Percentiles rank a stretch among this genome's conserved stretches.
These are phyloP conservation scores for Pseudois nayaur DNA, from an alignment of 2,113 vertebrate genomes.

Conservation along the genomic window DNA sequence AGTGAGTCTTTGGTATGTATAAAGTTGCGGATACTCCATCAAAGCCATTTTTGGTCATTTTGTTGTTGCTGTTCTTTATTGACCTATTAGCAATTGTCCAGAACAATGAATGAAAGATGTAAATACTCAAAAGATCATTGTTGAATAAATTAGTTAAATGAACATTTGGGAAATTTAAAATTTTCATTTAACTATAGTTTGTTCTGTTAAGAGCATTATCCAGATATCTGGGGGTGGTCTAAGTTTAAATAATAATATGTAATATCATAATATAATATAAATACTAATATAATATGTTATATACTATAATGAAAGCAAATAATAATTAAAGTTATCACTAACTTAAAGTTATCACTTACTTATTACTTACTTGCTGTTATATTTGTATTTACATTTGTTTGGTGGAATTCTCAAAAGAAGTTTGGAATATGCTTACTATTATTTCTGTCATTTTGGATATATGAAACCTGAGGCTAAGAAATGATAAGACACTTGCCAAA, in stretches of 20 bases:
- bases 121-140: neutral
- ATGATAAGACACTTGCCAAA: neutral
- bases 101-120: neutral
- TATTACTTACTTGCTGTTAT: neutral
- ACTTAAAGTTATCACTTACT: neutral
- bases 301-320: neutral
- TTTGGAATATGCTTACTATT: neutral
- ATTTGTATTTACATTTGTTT: neutral
- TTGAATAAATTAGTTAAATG: neutral
- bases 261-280: neutral
- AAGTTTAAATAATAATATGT: neutral
- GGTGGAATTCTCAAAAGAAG: neutral
- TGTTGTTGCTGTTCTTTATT: neutral
- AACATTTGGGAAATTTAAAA: neutral
- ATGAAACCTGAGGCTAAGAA: neutral
- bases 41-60: neutral
- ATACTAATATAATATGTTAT: neutral
- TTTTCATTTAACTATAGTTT: neutral
- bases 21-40: neutral
- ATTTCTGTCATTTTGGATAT: neutral
- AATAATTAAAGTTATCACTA: neutral
- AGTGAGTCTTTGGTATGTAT: neutral
- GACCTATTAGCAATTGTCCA: neutral
- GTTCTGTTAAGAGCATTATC: neutral
- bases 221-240: neutral